Evolutionary conservation across 1,140 invertebrate genomes (phyloP).

Genomic region (Delia radicum): DNA sequence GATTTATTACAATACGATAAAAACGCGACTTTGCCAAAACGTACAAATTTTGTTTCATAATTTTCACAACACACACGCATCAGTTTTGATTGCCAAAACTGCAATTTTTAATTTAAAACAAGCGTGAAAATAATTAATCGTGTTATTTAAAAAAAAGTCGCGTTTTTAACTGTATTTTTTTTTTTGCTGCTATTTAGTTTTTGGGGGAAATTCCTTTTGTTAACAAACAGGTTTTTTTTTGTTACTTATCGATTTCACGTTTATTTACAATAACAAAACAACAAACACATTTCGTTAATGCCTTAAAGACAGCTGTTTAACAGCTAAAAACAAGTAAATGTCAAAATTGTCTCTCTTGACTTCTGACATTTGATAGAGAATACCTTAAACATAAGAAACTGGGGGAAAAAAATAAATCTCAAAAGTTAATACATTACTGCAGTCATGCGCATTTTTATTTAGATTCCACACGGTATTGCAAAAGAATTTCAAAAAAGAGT

Average conservation of each 20-base stretch:
- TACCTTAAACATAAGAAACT: not conserved
- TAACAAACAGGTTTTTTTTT: not conserved
- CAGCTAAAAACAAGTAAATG: not conserved
- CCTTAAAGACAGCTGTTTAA: not conserved
- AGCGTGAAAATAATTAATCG: not conserved
- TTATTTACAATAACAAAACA: constrained; percentile 7
- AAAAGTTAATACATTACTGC: not conserved
- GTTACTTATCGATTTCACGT: not conserved
- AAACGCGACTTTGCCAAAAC: not conserved
- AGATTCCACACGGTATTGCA: not conserved
- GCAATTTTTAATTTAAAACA: not conserved
- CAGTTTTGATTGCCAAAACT: not conserved
- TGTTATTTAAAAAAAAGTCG: not conserved
- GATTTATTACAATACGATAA: too few species aligned
- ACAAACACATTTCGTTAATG: not conserved
- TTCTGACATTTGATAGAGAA: constrained; percentile 1
- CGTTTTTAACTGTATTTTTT: not conserved
- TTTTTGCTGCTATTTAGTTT: not conserved
- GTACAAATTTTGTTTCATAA: not conserved
- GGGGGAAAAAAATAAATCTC: not conserved
- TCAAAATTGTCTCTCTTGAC: constrained; percentile 6
- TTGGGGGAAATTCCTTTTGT: not conserved
- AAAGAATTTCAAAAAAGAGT: not conserved
- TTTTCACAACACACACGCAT: not conserved
- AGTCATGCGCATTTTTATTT: not conserved